Conservation (phyloP, 2,888 invertebrate genomes). For the Catocala sponsa region DNA sequence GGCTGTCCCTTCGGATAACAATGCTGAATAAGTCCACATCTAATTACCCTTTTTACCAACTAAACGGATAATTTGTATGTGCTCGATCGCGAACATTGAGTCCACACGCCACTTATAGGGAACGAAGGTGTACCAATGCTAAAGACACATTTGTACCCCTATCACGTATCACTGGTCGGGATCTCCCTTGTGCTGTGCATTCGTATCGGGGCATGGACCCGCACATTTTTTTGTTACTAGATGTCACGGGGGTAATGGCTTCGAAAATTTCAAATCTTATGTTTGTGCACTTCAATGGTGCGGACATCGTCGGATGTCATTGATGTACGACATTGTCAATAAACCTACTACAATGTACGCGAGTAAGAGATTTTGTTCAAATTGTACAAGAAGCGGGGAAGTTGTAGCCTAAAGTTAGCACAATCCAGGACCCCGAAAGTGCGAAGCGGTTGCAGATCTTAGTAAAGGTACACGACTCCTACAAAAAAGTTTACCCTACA, state of each 20-base stretch:
- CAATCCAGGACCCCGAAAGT: too few relatives aligned
- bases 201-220: constrained; percentile 50
- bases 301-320: constrained; percentile 43
- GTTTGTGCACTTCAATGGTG: constrained; percentile 53
- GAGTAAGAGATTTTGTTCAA: too few relatives aligned
- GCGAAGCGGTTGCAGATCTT: too few relatives aligned
- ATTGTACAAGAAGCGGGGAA: too few relatives aligned
- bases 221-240: constrained; percentile 57
- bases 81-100: constrained; percentile 26
- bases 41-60: constrained; percentile 25
- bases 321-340: constrained; percentile 31
- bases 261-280: constrained; percentile 66
- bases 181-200: constrained; percentile 63
- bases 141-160: constrained; percentile 63
- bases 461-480: too few relatives aligned
- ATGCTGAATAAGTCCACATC: not conserved
- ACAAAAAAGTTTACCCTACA: too few relatives aligned
- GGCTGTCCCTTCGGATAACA: too few relatives aligned
- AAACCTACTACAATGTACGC: not conserved
- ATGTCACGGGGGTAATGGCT: constrained; percentile 64
- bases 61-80: constrained; percentile 45
- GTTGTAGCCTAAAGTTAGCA: too few relatives aligned
- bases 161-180: constrained; percentile 67
- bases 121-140: constrained; percentile 51
- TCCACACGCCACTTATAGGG: constrained; percentile 50